A percentile compares a stretch with the other conserved stretches of the same genome.
Evolutionary conservation across 1,140 invertebrate genomes (phyloP).

Genomic region (Euura saliciscinereae): DNA sequence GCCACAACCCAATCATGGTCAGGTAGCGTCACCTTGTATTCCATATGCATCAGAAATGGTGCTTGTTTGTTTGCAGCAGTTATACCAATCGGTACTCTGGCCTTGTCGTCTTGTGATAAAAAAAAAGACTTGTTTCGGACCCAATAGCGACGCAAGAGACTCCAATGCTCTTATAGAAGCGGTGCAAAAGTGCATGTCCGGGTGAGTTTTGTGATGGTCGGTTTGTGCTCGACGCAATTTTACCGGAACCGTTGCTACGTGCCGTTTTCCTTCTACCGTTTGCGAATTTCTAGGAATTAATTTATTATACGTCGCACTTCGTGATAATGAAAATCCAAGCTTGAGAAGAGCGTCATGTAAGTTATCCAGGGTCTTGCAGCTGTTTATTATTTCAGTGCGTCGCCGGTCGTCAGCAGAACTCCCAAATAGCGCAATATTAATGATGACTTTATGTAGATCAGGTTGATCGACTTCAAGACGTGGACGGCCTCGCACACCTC

Average conservation of each 20-base stretch:
- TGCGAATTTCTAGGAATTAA: conserved; percentile 18
- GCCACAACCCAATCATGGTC: conserved; percentile 58
- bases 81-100: conserved; percentile 52
- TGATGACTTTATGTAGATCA: conserved; percentile 10
- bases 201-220: conserved; percentile 12
- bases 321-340: not conserved
- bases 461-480: conserved; percentile 1
- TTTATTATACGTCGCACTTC: conserved; percentile 20
- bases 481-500: not conserved
- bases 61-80: conserved; percentile 51
- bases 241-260: conserved; percentile 20
- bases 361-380: conserved; percentile 8
- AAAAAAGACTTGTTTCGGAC: conserved; percentile 24
- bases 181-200: conserved; percentile 20
- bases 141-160: conserved; percentile 21
- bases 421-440: not conserved
- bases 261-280: conserved; percentile 23
- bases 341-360: not conserved
- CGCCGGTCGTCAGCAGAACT: not conserved
- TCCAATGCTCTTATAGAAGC: conserved; percentile 22
- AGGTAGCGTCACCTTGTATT: conserved; percentile 49
- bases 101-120: conserved; percentile 43
- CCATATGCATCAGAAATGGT: conserved; percentile 43
- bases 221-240: conserved; percentile 19
- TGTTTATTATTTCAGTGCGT: not conserved